Conservation (phyloP, 2,113 vertebrate species). For the Centropristis striata region DNA sequence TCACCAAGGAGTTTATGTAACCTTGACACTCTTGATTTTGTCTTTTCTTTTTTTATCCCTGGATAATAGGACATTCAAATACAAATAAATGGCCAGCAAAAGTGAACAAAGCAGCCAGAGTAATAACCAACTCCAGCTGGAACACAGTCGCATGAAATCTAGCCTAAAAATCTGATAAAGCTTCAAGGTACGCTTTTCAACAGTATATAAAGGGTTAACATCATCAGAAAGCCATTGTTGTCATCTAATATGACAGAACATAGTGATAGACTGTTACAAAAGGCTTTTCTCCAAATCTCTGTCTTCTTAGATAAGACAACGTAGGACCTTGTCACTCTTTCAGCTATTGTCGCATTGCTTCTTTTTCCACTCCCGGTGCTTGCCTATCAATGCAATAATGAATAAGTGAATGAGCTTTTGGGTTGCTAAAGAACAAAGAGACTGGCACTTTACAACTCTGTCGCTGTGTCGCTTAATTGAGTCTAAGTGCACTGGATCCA, state of each 20-base stretch:
- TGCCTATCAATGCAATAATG: conserved; percentile 46
- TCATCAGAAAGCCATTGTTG: conserved; percentile 47
- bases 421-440: conserved; percentile 45
- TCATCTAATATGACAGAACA: conserved; percentile 29
- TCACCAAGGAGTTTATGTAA: conserved; percentile 27
- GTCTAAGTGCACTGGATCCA: conserved; percentile 36
- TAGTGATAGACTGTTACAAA: conserved; percentile 40
- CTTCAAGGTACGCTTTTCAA: conserved; percentile 11
- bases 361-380: conserved; percentile 29
- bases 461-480: conserved; percentile 35
- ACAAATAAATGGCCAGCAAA: conserved; percentile 30
- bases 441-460: conserved; percentile 35
- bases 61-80: conserved; percentile 31
- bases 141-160: conserved; percentile 3
- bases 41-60: conserved; percentile 23
- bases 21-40: conserved; percentile 41
- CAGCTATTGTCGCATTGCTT: conserved; percentile 42
- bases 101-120: conserved; percentile 12
- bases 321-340: conserved; percentile 37
- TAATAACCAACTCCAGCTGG: conserved; percentile 25
- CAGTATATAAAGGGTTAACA: conserved; percentile 25
- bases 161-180: neutral
- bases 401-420: conserved; percentile 54
- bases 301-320: conserved; percentile 34
- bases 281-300: conserved; percentile 43